phyloP scores from a whole-genome alignment of 1,140 invertebrate species.

The Wiebesia pumilae region DNA sequence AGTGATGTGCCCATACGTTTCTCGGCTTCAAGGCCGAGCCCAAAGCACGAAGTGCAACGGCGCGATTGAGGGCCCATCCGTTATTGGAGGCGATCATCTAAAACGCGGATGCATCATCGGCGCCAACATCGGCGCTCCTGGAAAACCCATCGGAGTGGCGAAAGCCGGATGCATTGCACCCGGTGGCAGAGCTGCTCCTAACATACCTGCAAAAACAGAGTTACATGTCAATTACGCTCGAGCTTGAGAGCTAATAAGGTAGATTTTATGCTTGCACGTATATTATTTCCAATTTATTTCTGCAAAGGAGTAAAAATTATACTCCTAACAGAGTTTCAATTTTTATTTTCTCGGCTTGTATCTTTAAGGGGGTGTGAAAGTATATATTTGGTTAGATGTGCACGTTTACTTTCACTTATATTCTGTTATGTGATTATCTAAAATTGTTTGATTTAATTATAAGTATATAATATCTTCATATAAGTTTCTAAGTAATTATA shows the following conservation, averaged over 20 bases:
- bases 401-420: neutral
- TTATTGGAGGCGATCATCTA: constrained; percentile 81
- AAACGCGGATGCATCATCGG: constrained; percentile 86
- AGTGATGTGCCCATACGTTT: neutral
- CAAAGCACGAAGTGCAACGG: constrained; percentile 74
- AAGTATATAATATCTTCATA: neutral
- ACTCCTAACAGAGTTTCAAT: neutral
- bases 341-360: neutral
- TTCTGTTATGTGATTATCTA: neutral
- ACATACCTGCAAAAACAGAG: constrained; percentile 77
- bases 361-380: constrained; percentile 47
- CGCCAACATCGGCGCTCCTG: constrained; percentile 78
- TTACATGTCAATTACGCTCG: constrained; percentile 19
- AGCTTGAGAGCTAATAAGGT: neutral
- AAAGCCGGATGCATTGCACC: constrained; percentile 80
- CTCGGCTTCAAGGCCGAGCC: constrained; percentile 69
- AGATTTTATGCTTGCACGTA: neutral
- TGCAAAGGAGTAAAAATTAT: neutral
- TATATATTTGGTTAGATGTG: neutral
- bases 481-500: no score
- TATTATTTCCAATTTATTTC: neutral
- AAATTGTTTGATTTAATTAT: neutral
- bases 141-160: constrained; percentile 80
- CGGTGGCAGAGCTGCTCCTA: constrained; percentile 79
- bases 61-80: constrained; percentile 63